Base-by-base conservation (phyloP, 2,113 vertebrate genomes). In the Melierax canorus region DNA sequence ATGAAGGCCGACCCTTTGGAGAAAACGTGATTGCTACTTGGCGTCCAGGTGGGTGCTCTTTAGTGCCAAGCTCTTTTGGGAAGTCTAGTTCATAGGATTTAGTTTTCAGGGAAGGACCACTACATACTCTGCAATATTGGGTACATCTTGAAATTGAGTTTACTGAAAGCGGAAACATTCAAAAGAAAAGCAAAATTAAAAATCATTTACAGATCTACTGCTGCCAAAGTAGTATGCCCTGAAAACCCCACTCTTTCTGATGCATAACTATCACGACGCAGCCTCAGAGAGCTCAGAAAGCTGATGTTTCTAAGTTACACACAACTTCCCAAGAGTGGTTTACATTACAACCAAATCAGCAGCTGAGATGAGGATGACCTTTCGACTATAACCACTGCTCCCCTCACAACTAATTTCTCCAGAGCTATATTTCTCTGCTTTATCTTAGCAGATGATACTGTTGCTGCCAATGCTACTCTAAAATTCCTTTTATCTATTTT, bases 401-500 rank as follows among this genome's bases (percentile, higher is more conserved):
- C 34, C 12, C 72, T 83, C 77, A 62, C 24, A 50, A 94, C 76
- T 92, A 39, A 92, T 96, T 92, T 94, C 94, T 93, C 92, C 29
- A 66, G 78, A 92, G 93, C 90, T 71, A 11, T 62, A 91, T 90
- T 96, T 93, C 64, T 78, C 60, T 75, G 60, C 62, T 96, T 96
- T 90, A 80, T 94, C 86, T 96, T 45, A 69, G 60, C 95, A 96
- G 84, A 96, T 80, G 76, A 94, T 90, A 41, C 90, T 78, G 76
- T 29, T 87, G 78, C 88, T 95, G 91, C 92, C 91, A 95, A 4
- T 34, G 74, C 55, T 95, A 64, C 80, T 94, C 63, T 72, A 73
- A 90, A 97, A 92, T 90, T 95, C 86, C 87, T 97, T 96, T 96
- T 93, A 95, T 96, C 95, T 97, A 26, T 94, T 96, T 97, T 92